Base-by-base conservation (phyloP, 2,113 vertebrate genomes). In the Manacus vitellinus region DNA sequence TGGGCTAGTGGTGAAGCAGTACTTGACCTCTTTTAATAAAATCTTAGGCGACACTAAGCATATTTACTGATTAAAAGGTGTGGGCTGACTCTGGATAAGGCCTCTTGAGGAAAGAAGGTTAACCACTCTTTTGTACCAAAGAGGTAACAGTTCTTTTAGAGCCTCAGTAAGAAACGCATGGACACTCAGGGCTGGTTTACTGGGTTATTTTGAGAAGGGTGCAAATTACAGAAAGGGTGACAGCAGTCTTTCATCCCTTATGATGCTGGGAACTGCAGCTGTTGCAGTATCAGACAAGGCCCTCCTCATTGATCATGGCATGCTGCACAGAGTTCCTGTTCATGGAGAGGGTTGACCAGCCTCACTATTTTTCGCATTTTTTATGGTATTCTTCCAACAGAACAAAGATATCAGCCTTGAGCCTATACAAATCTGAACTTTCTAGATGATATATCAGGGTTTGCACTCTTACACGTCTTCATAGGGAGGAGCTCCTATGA, bases 221-320 rank as follows among this genome's bases (percentile, higher is more conserved):
- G 22, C 31, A 58, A 43, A 49, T 58, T 49, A 37, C 2, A 74
- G 55, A 47, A 86, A 76, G 73, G 41, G 10, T 80, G 23, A 44
- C 44, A 81, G 31, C 16, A 58, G 14, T 65, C 47, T 62, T 92
- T 74, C 9, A 30, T 35, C 14, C 10, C 15, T 72, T 88, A 21
- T 70, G 51, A 17, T 61, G 44, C 3, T 88, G 62, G 37, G 28
- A 70, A 19, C 19, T 37, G 72, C 4, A 41, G n/a, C 37, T 83
- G 14, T 52, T 86, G 59, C 55, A 33, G 24, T 35, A 39, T 66
- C 0, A 1, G 5, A 33, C 1, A 1, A 80, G 22, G 14, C 20
- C 10, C 10, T 80, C 56, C 47, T 62, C 0, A 0, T 3, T 72
- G 58, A 56, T 75, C 19, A 7, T 30, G 25, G 35, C 52, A 66